Evolutionary conservation across 2,888 invertebrate genomes (phyloP).

Genomic region (Athrips mouffetella): DNA sequence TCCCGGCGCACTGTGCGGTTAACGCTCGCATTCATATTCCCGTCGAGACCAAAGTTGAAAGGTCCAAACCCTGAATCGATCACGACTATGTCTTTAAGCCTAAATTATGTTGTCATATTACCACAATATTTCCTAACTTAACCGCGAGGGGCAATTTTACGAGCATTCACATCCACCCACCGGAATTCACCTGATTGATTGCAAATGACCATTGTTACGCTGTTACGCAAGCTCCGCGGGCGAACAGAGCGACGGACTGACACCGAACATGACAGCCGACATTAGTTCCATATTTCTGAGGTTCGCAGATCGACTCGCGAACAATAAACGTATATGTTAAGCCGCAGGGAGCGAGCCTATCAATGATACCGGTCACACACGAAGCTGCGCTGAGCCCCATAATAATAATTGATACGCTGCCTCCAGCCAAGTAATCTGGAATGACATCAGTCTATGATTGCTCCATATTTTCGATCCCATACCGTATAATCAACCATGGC

Average conservation of each 20-base stretch:
- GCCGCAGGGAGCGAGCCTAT: conserved; percentile 51
- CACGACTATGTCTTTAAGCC: conserved; percentile 29
- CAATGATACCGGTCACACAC: conserved; percentile 53
- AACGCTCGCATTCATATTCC: conserved; percentile 33
- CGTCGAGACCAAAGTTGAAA: conserved; percentile 38
- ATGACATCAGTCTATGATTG: conserved; percentile 52
- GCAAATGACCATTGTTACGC: conserved; percentile 69
- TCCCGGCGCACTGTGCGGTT: conserved; percentile 36
- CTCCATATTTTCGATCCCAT: conserved; percentile 45
- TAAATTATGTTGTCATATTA: conserved; percentile 19
- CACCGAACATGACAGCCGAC: conserved; percentile 53
- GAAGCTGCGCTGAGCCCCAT: conserved; percentile 38
- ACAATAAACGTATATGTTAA: conserved; percentile 56
- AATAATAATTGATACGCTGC: conserved; percentile 53
- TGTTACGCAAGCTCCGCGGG: conserved; percentile 55
- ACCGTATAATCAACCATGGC: conserved; percentile 38
- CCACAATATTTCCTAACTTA: conserved; percentile 34
- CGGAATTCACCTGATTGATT: conserved; percentile 63
- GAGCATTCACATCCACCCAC: conserved; percentile 51
- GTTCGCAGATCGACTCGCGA: conserved; percentile 41
- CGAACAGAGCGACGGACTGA: conserved; percentile 35
- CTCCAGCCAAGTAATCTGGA: conserved; percentile 46
- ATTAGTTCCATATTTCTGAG: conserved; percentile 51
- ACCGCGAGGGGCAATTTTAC: conserved; percentile 60
- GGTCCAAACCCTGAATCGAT: conserved; percentile 27